A percentile compares a stretch with the other conserved stretches of the same genome.
phyloP scores from a whole-genome alignment of 2,113 vertebrate species.

The Psammodynastes pulverulentus region DNA sequence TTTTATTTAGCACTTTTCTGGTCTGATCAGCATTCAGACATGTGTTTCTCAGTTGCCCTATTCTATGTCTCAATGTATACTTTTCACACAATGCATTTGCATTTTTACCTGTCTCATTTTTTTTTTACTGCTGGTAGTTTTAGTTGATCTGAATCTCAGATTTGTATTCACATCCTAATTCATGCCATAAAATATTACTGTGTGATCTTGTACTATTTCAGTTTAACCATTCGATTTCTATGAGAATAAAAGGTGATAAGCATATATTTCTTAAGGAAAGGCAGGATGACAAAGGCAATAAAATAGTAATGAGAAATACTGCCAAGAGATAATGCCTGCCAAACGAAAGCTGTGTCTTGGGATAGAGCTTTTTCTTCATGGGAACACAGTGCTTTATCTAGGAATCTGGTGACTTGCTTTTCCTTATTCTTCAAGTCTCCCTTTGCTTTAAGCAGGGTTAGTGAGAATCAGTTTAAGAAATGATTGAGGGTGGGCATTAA shows the following conservation, averaged over 20 bases:
- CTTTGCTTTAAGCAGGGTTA: not conserved
- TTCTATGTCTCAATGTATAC: not conserved
- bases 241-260: not conserved
- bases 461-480: not conserved
- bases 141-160: not conserved
- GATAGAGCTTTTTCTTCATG: not conserved
- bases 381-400: not conserved
- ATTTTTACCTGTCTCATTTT: not conserved
- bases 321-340: not conserved
- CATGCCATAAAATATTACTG: not conserved
- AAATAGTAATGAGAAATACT: not conserved
- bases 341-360: not conserved
- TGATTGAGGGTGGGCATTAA: not conserved
- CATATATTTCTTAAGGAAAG: not conserved
- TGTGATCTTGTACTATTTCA: not conserved
- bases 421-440: not conserved
- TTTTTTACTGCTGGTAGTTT: not conserved
- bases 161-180: not conserved
- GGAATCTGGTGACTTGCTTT: not conserved
- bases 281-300: not conserved
- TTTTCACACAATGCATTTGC: not conserved
- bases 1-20: not conserved
- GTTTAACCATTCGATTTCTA: not conserved
- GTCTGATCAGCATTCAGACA: not conserved
- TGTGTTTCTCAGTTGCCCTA: not conserved